Conservation (phyloP, 92 coral and sea anemone species). For the Zoanthus gigantus region DNA sequence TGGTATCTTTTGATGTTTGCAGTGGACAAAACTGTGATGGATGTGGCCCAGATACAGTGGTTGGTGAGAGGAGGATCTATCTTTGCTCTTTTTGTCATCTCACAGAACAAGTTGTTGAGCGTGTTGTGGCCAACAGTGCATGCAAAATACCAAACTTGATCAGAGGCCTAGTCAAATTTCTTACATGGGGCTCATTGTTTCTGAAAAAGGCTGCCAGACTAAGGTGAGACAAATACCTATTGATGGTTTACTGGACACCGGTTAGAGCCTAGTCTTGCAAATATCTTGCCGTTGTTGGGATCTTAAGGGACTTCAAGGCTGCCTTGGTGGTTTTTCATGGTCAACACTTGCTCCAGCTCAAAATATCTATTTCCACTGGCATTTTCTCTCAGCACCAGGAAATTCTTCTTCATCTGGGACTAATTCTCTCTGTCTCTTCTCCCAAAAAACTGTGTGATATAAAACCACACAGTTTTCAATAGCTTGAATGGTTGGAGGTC, state of each 20-base stretch:
- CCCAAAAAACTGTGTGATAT: no score
- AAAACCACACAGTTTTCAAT: no score
- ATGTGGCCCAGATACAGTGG: conserved; percentile 47
- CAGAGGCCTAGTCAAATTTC: conserved; percentile 48
- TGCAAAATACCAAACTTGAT: conserved; percentile 30
- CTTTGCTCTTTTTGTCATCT: conserved; percentile 18
- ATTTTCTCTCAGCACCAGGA: conserved; percentile 52
- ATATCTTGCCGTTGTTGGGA: conserved; percentile 58
- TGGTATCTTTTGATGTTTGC: conserved; percentile 35
- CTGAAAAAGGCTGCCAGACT: conserved; percentile 58
- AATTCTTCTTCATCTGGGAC: conserved; percentile 44
- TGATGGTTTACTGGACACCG: conserved; percentile 62
- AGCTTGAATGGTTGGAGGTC: no score
- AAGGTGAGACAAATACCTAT: conserved; percentile 54
- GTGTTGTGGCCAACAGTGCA: conserved; percentile 29
- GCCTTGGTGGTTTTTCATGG: conserved; percentile 68
- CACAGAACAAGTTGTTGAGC: conserved; percentile 20
- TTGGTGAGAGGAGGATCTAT: conserved; percentile 41
- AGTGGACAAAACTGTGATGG: conserved; percentile 25
- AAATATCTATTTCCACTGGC: conserved; percentile 41
- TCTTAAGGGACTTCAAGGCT: conserved; percentile 63
- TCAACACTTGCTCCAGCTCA: conserved; percentile 53
- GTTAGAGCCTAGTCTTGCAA: conserved; percentile 61
- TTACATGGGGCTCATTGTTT: conserved; percentile 53
- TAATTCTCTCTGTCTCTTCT: conserved; percentile 27